Evolutionary conservation across 35 echinoderm and acorn worm species (phyloP).

Genomic region (Ptychodera flava): DNA sequence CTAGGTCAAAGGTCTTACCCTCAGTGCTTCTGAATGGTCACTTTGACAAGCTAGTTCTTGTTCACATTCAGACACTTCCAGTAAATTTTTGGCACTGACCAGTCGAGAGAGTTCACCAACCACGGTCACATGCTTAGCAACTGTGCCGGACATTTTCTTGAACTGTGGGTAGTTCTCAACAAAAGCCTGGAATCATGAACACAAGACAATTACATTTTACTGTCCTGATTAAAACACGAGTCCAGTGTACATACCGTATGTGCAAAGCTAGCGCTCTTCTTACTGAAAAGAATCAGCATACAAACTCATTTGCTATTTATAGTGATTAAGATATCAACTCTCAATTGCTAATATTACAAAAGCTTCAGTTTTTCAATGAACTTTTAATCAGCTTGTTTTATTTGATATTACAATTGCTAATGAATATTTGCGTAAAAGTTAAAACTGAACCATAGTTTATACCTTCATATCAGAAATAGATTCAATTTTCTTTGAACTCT

Average conservation of each 20-base stretch:
- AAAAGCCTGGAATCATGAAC: constrained; percentile 83
- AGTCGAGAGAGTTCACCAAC: constrained; percentile 84
- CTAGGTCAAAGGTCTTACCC: too few species aligned
- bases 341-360: neutral
- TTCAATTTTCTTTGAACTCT: constrained; percentile 90
- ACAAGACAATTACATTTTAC: too few species aligned
- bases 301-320: too few species aligned
- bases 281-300: too few species aligned
- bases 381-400: too few species aligned
- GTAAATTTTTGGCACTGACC: constrained; percentile 53
- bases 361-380: too few species aligned
- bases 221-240: too few species aligned
- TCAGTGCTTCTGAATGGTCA: constrained; percentile 96
- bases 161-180: constrained; percentile 99
- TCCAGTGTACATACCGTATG: too few species aligned
- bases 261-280: too few species aligned
- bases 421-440: neutral
- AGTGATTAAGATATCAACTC: neutral
- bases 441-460: too few species aligned
- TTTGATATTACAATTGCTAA: too few species aligned
- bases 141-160: constrained; percentile 99
- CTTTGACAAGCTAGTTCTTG: constrained; percentile 91
- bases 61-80: constrained; percentile 92
- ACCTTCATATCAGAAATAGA: constrained; percentile 99
- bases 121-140: constrained; percentile 96